Conservation (phyloP, 92 coral and sea anemone genomes). For the Diadumene lineata region DNA sequence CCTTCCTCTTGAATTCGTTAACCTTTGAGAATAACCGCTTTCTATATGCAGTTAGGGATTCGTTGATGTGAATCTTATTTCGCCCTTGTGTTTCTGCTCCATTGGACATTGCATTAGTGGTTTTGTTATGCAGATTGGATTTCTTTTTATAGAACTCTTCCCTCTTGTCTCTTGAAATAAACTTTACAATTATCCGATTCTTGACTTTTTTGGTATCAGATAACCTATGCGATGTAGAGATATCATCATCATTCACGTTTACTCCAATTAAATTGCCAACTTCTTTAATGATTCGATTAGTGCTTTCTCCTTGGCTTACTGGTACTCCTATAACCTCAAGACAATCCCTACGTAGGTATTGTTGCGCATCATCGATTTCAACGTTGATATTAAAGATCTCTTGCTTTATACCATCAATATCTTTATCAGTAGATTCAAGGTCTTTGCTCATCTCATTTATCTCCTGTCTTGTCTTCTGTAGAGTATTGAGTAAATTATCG, state of each 20-base stretch:
- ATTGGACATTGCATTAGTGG: not conserved
- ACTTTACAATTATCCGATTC: conserved; percentile 55
- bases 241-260: conserved; percentile 25
- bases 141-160: conserved; percentile 30
- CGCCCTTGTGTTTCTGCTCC: too few relatives aligned
- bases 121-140: conserved; percentile 5
- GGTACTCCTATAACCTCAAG: conserved; percentile 54
- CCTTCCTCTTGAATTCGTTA: not conserved
- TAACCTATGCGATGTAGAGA: conserved; percentile 49
- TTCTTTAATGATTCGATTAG: conserved; percentile 20
- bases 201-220: conserved; percentile 46
- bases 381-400: not conserved
- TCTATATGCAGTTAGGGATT: conserved; percentile 42
- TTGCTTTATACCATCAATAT: not conserved
- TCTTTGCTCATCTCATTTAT: not conserved
- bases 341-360: conserved; percentile 37
- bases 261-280: conserved; percentile 34
- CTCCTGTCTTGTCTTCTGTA: conserved; percentile 9
- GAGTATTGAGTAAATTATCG: conserved; percentile 13
- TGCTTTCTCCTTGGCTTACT: conserved; percentile 29
- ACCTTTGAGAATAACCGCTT: conserved; percentile 22
- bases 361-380: conserved; percentile 44
- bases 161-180: conserved; percentile 32
- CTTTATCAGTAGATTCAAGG: not conserved
- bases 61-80: conserved; percentile 41